Conservation (phyloP, 2,888 invertebrate genomes). For the Melikaiella ostensackeni region DNA sequence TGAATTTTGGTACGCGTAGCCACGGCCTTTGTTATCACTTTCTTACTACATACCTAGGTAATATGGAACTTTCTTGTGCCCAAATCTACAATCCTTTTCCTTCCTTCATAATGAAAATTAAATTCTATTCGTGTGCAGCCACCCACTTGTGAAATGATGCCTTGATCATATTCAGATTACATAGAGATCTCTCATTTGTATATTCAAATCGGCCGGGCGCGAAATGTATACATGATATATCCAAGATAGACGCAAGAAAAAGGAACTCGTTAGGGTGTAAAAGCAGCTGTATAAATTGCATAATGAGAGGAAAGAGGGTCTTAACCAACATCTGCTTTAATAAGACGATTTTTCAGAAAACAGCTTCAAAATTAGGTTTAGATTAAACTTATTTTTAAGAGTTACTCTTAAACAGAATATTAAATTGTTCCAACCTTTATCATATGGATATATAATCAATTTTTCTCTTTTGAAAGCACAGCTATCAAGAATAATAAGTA, state of each 20-base stretch:
- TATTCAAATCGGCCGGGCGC: background rate
- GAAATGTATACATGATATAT: constrained; percentile 14
- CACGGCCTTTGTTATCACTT: too few relatives aligned
- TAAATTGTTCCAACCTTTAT: too few relatives aligned
- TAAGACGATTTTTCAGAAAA: too few relatives aligned
- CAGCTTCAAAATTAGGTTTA: too few relatives aligned
- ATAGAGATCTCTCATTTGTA: constrained; percentile 47
- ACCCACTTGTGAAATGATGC: constrained; percentile 63
- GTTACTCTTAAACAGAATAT: too few relatives aligned
- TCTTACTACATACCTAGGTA: background rate
- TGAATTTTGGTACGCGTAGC: too few relatives aligned
- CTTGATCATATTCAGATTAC: constrained; percentile 69
- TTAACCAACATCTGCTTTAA: too few relatives aligned
- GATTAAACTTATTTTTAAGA: too few relatives aligned
- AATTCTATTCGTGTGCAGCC: constrained; percentile 68
- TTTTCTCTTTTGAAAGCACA: too few relatives aligned
- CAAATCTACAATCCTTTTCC: constrained; percentile 23
- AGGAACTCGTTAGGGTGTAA: background rate
- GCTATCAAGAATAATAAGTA: too few relatives aligned
- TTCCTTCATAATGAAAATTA: constrained; percentile 58
- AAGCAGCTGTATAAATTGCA: background rate
- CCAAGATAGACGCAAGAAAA: background rate
- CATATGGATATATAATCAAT: too few relatives aligned
- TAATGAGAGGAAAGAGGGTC: too few relatives aligned
- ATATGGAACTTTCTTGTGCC: background rate